A percentile compares a stretch with the other conserved stretches of the same genome.
phyloP scores from a whole-genome alignment of 1,140 invertebrate genomes.

The Drosophila kepulauana region DNA sequence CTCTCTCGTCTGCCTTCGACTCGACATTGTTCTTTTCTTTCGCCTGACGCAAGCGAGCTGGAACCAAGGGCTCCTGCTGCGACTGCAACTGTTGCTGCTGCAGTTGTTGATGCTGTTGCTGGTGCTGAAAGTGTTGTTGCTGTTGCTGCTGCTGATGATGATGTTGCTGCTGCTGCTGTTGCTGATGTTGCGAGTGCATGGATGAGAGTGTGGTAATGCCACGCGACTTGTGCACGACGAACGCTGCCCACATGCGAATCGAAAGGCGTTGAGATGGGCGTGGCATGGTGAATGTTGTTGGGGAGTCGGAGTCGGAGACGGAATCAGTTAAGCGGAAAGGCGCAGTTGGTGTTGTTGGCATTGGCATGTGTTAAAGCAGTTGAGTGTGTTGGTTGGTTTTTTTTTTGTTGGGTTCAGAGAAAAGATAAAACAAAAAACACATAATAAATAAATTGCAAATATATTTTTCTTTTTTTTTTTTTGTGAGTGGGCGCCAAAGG shows the following conservation, averaged over 20 bases:
- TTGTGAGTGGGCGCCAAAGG: not conserved
- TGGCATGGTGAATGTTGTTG: slow-evolving; percentile 7
- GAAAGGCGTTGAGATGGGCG: slow-evolving; percentile 17
- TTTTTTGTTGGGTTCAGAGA: slow-evolving; percentile 23
- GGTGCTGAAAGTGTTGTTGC: slow-evolving; percentile 70
- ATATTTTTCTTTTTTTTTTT: not conserved
- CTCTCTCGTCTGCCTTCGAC: slow-evolving; percentile 88
- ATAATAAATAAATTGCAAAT: slow-evolving; percentile 29
- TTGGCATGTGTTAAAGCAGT: slow-evolving; percentile 52
- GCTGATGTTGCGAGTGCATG: slow-evolving; percentile 85
- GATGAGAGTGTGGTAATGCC: slow-evolving; percentile 92
- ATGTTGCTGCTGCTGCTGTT: slow-evolving; percentile 70
- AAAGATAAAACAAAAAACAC: slow-evolving; percentile 58
- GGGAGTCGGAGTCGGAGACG: slow-evolving; percentile 9
- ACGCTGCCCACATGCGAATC: slow-evolving; percentile 85
- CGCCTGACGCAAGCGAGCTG: slow-evolving; percentile 86
- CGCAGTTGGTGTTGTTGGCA: slow-evolving; percentile 44
- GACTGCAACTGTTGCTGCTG: slow-evolving; percentile 78
- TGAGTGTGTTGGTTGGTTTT: slow-evolving; percentile 37
- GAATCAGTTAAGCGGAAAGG: slow-evolving; percentile 26
- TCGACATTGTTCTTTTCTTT: slow-evolving; percentile 88
- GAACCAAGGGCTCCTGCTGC: slow-evolving; percentile 86
- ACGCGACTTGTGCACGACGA: slow-evolving; percentile 92
- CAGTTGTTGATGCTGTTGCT: slow-evolving; percentile 78
- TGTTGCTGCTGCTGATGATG: slow-evolving; percentile 77